Conservation (phyloP, 2,113 vertebrate species). For the Crotalus helleri region DNA sequence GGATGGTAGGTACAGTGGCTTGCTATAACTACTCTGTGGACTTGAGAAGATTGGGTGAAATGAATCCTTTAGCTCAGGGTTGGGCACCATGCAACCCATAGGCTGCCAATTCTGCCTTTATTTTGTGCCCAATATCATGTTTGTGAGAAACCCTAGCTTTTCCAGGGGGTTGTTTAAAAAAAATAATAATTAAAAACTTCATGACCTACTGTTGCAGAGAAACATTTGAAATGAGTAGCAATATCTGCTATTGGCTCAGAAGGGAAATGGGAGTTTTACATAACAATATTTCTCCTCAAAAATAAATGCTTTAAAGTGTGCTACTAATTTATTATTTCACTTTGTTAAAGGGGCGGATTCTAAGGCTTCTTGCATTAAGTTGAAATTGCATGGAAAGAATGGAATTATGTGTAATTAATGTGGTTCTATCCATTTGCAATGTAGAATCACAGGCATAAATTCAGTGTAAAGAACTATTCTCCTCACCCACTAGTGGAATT, state of each 20-base stretch:
- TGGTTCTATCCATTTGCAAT: background rate
- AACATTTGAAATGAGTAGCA: background rate
- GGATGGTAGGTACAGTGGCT: constrained; percentile 78
- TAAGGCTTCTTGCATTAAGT: background rate
- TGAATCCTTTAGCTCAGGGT: background rate
- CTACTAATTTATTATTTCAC: background rate
- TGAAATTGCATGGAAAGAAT: background rate
- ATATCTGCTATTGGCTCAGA: background rate
- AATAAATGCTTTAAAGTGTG: background rate
- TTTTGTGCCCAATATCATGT: background rate
- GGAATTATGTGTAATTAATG: background rate
- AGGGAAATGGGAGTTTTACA: background rate
- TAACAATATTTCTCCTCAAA: background rate
- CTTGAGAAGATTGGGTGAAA: background rate
- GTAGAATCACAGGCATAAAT: background rate
- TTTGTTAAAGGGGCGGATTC: background rate
- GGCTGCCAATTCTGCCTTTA: background rate
- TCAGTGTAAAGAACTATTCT: background rate
- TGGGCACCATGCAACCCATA: background rate
- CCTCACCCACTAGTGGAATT: background rate
- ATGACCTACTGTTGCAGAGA: background rate
- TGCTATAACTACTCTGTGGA: background rate
- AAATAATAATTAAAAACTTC: background rate
- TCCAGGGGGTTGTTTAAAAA: background rate
- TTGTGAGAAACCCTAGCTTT: background rate